Evolutionary conservation across 2,113 vertebrate genomes (phyloP).

Genomic region (Bubo bubo): DNA sequence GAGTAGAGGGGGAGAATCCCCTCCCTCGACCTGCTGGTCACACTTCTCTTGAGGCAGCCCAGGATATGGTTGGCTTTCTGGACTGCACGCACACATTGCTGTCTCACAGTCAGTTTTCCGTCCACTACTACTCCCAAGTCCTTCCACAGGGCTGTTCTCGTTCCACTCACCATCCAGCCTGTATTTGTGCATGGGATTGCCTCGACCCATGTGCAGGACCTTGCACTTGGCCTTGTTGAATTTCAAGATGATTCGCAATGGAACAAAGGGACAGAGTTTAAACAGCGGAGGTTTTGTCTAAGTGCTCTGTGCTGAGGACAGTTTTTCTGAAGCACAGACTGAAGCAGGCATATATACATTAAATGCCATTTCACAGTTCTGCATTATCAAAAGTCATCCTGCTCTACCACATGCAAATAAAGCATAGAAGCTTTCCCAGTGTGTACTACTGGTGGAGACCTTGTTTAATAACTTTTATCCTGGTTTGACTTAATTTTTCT

Average conservation of each 20-base stretch:
- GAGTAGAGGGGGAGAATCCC: too few relatives aligned
- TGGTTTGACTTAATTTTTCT: not conserved
- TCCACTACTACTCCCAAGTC: too few relatives aligned
- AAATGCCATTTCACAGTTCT: not conserved
- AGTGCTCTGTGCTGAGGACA: not conserved
- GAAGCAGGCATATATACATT: not conserved
- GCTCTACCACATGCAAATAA: not conserved
- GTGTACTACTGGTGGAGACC: not conserved
- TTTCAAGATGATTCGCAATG: not conserved
- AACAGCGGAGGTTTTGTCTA: not conserved
- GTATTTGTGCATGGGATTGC: too few relatives aligned
- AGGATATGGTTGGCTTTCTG: too few relatives aligned
- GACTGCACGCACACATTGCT: too few relatives aligned
- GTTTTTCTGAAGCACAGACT: not conserved
- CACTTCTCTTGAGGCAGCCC: too few relatives aligned
- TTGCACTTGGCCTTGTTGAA: too few relatives aligned
- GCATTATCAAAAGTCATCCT: not conserved
- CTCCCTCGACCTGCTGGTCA: too few relatives aligned
- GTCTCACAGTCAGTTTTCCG: too few relatives aligned
- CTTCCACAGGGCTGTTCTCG: too few relatives aligned
- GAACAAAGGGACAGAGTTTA: not conserved
- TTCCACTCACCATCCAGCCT: too few relatives aligned
- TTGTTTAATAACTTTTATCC: not conserved
- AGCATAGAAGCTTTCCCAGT: not conserved
- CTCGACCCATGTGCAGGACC: too few relatives aligned